Evolutionary conservation across 2,888 invertebrate genomes (phyloP), one percentile per base, ranked within the genome.

Genomic region (Eurytoma californica): DNA sequence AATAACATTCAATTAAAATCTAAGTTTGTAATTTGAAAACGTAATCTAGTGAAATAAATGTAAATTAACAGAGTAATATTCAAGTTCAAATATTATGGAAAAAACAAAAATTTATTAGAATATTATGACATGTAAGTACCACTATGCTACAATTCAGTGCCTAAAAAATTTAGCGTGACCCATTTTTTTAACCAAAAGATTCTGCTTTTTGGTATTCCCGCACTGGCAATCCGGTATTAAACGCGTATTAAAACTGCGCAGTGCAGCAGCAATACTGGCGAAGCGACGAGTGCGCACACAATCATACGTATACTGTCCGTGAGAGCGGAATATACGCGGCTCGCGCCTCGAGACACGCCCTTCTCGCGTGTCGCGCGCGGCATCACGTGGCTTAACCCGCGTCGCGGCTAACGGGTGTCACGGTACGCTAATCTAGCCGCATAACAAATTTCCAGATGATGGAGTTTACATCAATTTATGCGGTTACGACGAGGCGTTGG

Each of bases 161-260:
- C 9, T 7, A 7, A 39, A 39, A 39, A 7, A 9, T 39, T 39
- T 9, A 39, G 39, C 39, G 9, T 39, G 39, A 9, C 39, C 39
- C 39, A 55, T 4, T 55, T 55, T 55, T 55, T 20, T 7, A 13
- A 12, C 20, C 57, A 2, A 20, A 9, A 57, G 3, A 16, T n/a
- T 57, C 57, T 12, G 13, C 7, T 12, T 20, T 57, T 18, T 20
- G 20, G 58, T 24, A 58, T 20, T 3, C 18, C 14, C 24, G 58
- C 57, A 57, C 20, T 58, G 12, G 20, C 13, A 13, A 20, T 39
- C 39, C 39, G 39, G 39, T 39, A 39, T 9, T 39, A 39, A 39
- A 83, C 87, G 88, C 87, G 87, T 88, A 88, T 86, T 86, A 88
- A 88, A 88, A 89, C 88, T 89, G 88, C 89, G 89, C 89, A 88